Evolutionary conservation across 2,113 vertebrate genomes (phyloP), one percentile per base, ranked within the genome.

Genomic region (Mormyrus lacerda): DNA sequence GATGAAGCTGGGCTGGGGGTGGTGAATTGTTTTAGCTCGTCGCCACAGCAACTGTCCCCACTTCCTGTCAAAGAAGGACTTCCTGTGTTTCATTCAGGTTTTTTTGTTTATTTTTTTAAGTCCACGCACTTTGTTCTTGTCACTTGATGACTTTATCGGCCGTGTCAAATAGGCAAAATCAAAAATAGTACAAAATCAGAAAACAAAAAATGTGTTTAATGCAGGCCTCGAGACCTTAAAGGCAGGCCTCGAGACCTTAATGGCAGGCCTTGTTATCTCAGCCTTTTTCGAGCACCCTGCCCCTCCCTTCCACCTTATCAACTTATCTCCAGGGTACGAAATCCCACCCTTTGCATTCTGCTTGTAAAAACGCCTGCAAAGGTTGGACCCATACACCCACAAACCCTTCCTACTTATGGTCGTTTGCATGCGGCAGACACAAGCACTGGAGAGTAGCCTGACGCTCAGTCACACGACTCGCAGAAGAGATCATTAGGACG

Each of bases 51-150:
- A 90, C 87, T 50, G 53, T 84, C 87, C 35, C 76, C 76, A 88
- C 73, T 88, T 88, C 87, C 89, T 88, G 86, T 47, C 58, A 87
- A 55, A 85, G 39, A 17, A 53, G 31, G 82, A 51, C 44, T 87
- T 90, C 89, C 89, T 90, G 76, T 90, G 42, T 69, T 88, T 88
- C 89, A 90, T 90, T 90, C 89, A 90, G 15, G 9, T 88, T 42
- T 76, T 76, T 76, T 6, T 1, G 15, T 53, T 79, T 42, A 4
- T 39, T 39, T 39, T 87, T 58, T 83, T 47, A 42, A 48, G 15
- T 89, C n/a, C n/a, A 3, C 11, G 24, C 24, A 10, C 58, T n/a
- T n/a, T n/a, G 24, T 65, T n/a, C 58, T 0, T 65, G n/a, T 65
- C 61, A 65, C 61, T 65, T 65, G 17, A 19, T 3, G 35, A 79